phyloP scores from a whole-genome alignment of 1,140 invertebrate genomes.

The Vollenhovia emeryi region DNA sequence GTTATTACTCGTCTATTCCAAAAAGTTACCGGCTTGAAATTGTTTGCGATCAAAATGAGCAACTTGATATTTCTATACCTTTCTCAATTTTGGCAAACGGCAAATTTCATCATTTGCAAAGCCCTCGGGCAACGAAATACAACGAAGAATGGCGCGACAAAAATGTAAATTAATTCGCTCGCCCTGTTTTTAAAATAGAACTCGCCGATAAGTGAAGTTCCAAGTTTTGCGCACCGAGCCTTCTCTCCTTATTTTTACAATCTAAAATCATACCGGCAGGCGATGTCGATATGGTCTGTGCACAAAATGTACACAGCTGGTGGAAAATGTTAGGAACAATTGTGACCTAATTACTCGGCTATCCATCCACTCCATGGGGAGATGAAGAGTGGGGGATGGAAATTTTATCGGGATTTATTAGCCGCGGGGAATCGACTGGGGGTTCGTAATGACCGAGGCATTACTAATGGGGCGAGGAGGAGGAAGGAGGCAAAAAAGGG shows the following conservation, averaged over 20 bases:
- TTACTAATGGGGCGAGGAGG: conserved; percentile 77
- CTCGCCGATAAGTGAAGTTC: neutral
- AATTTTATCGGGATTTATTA: conserved; percentile 82
- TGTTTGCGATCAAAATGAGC: neutral
- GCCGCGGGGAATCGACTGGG: conserved; percentile 79
- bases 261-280: neutral
- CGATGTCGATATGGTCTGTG: neutral
- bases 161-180: neutral
- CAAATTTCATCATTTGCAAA: neutral
- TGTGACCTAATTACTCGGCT: conserved; percentile 24
- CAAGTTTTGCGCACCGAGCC: neutral
- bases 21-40: neutral
- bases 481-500: conserved; percentile 71
- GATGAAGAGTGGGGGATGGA: conserved; percentile 48
- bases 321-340: conserved; percentile 30
- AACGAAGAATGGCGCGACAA: neutral
- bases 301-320: neutral
- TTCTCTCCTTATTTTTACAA: neutral
- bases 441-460: conserved; percentile 80
- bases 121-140: neutral
- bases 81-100: neutral
- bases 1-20: neutral
- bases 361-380: conserved; percentile 5
- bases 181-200: neutral
- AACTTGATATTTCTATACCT: neutral